These are phyloP conservation scores for Archips crataeganus DNA, from an alignment of 2,888 invertebrate genomes.

Conservation along the genomic window DNA sequence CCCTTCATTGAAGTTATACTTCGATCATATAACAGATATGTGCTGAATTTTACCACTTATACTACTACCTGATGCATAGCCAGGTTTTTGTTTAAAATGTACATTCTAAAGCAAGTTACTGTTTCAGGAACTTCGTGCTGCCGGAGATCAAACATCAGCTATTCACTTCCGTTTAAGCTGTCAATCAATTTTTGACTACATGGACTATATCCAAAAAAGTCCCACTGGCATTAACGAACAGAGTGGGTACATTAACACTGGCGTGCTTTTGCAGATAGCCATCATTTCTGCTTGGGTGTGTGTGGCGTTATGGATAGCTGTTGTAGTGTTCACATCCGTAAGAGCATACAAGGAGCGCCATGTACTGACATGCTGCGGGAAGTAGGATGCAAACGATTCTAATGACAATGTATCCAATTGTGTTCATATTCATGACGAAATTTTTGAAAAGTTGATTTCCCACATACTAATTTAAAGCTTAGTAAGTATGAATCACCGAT, in stretches of 20 bases:
- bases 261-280: slow-evolving; percentile 88
- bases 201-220: slow-evolving; percentile 93
- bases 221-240: slow-evolving; percentile 84
- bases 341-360: slow-evolving; percentile 80
- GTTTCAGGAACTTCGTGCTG: slow-evolving; percentile 76
- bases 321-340: slow-evolving; percentile 81
- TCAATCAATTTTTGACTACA: slow-evolving; percentile 91
- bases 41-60: too few relatives aligned
- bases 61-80: too few relatives aligned
- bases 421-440: background rate
- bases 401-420: background rate
- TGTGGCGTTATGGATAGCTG: slow-evolving; percentile 83
- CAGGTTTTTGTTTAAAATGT: too few relatives aligned
- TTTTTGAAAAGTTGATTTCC: background rate
- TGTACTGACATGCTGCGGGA: slow-evolving; percentile 80
- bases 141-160: slow-evolving; percentile 86
- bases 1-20: too few relatives aligned
- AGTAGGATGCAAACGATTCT: slow-evolving; percentile 50
- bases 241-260: slow-evolving; percentile 90
- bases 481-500: too few relatives aligned
- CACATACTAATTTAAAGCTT: background rate
- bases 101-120: background rate
- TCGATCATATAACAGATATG: too few relatives aligned
- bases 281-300: slow-evolving; percentile 87
- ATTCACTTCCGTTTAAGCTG: slow-evolving; percentile 89